Conservation (phyloP, 2,888 invertebrate species). For the Odontocolon sp. region DNA sequence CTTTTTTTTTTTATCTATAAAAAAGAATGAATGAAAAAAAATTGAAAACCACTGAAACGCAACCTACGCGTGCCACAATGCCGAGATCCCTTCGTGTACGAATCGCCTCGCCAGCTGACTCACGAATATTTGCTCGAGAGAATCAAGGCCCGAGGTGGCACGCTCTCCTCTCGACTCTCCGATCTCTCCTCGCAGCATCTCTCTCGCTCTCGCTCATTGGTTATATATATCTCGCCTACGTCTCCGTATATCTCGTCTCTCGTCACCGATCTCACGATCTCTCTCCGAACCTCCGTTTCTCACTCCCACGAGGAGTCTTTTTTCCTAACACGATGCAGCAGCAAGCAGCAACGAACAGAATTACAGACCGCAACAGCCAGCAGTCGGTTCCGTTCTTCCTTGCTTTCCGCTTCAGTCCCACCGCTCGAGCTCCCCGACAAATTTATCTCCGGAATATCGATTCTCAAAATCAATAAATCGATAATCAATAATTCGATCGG, state of each 20-base stretch:
- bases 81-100: slow-evolving; percentile 24
- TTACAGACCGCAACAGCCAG: slow-evolving; percentile 43
- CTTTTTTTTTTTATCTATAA: background rate
- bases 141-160: slow-evolving; percentile 62
- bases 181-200: slow-evolving; percentile 46
- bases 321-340: slow-evolving; percentile 53
- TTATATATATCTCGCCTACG: too few species aligned
- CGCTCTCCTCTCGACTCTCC: slow-evolving; percentile 59
- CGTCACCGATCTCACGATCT: slow-evolving; percentile 25
- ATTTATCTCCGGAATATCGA: slow-evolving; percentile 21
- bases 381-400: slow-evolving; percentile 71
- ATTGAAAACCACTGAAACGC: slow-evolving; percentile 52
- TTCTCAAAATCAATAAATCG: background rate
- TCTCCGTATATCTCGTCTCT: slow-evolving; percentile 37
- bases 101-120: slow-evolving; percentile 68
- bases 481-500: too few species aligned
- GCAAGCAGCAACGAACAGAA: slow-evolving; percentile 12
- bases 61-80: slow-evolving; percentile 54
- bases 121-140: slow-evolving; percentile 65
- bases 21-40: background rate
- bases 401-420: slow-evolving; percentile 66
- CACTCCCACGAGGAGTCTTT: slow-evolving; percentile 28
- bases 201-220: slow-evolving; percentile 55
- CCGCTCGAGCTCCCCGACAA: slow-evolving; percentile 34
- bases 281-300: slow-evolving; percentile 6